Conservation (phyloP, 2,113 vertebrate genomes). For the Phycodurus eques region DNA sequence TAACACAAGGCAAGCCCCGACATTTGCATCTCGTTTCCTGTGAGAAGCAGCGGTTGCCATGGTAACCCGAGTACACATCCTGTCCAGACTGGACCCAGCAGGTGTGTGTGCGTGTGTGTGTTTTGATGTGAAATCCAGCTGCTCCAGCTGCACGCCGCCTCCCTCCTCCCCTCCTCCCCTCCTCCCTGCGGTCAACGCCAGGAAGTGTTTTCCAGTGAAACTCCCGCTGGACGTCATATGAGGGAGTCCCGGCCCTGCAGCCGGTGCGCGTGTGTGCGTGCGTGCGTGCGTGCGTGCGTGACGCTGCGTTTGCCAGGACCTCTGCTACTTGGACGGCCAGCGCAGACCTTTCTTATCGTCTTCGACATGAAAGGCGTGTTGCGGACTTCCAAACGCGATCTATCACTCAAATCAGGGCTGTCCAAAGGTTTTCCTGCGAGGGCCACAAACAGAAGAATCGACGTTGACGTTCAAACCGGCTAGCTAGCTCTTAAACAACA, state of each 20-base stretch:
- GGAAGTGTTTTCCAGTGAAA: conserved; percentile 51
- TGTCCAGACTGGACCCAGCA: conserved; percentile 46
- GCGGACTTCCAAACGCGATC: not conserved
- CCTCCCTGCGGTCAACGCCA: conserved; percentile 32
- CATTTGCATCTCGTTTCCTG: conserved; percentile 42
- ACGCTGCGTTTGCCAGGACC: conserved; percentile 1
- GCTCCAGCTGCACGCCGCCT: conserved; percentile 63
- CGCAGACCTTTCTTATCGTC: not conserved
- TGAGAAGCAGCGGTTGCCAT: conserved; percentile 19
- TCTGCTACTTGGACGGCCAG: not conserved
- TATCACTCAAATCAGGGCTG: not conserved
- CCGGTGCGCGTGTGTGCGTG: conserved; percentile 15
- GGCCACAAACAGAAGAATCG: not conserved
- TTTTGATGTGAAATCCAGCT: conserved; percentile 68
- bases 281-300: not conserved
- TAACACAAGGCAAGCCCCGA: not conserved
- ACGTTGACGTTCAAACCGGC: no score
- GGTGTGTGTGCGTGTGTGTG: conserved; percentile 38
- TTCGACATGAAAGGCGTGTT: not conserved
- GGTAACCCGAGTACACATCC: conserved; percentile 59
- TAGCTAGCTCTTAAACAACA: no score
- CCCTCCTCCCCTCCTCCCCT: conserved; percentile 14
- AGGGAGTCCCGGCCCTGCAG: conserved; percentile 45
- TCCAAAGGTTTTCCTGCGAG: not conserved
- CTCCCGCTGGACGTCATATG: conserved; percentile 47